Evolutionary conservation across 2,888 invertebrate genomes (phyloP).

Genomic region (Pristionchus exspectatus): DNA sequence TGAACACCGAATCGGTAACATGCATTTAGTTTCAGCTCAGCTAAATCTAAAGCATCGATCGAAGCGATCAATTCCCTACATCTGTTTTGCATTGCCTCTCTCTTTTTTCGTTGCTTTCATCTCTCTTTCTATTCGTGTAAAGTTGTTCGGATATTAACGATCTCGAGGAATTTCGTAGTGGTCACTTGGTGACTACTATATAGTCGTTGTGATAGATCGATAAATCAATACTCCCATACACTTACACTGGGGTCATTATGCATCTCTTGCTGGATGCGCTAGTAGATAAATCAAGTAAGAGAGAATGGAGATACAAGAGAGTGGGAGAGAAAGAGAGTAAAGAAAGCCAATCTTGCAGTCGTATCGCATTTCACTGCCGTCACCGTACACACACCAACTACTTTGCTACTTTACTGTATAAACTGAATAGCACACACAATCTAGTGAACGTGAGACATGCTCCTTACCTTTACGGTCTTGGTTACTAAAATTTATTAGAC

Average conservation of each 20-base stretch:
- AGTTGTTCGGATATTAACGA: neutral
- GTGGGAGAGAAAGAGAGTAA: neutral
- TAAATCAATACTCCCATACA: neutral
- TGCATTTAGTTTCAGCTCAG: no score
- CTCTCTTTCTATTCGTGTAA: slow-evolving; percentile 28
- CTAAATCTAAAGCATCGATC: no score
- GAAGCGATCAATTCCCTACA: neutral
- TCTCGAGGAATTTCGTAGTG: neutral
- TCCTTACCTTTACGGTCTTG: neutral
- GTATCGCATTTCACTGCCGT: slow-evolving; percentile 24
- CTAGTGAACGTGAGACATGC: neutral
- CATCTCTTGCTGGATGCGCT: neutral
- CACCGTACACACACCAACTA: slow-evolving; percentile 41
- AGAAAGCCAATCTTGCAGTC: slow-evolving; percentile 27
- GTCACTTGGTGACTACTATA: neutral
- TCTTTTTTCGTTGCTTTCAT: neutral
- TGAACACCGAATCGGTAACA: no score
- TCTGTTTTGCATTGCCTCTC: neutral
- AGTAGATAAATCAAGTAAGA: neutral
- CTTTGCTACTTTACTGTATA: slow-evolving; percentile 39
- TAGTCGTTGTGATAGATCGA: neutral
- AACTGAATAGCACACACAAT: slow-evolving; percentile 3
- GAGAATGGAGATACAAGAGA: slow-evolving; percentile 9
- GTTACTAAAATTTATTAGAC: slow-evolving; percentile 14
- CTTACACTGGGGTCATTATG: slow-evolving; percentile 18